Base-by-base conservation (phyloP, 1,140 invertebrate species). In the Papilio helenus region DNA sequence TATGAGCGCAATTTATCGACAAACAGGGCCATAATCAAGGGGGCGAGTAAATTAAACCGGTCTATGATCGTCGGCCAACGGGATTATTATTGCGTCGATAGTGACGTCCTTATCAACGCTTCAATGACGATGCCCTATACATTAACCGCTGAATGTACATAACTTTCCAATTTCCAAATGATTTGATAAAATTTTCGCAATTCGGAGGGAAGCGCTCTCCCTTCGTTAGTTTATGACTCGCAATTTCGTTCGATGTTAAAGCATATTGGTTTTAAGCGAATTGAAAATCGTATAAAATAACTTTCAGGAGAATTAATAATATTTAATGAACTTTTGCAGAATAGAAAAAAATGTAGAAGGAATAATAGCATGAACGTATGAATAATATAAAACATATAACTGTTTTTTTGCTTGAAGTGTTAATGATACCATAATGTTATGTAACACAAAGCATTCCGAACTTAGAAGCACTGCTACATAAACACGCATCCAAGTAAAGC, bases 31-130 rank as follows among this genome's bases (percentile, higher is more conserved):
- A 46, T 74, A 74, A 74, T 74, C 46, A 74, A 74, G 26, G 12
- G 46, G 46, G 44, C 44, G 44, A 46, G 72, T 74, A 74, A 74
- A 74, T 74, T 74, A 46, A 74, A 74, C 72, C 46, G 44, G 72
- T 74, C 72, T 74, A 74, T 74, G 46, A 74, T 46, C 68, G n/a
- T 29, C 72, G 72, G 39, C 72, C 42, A 46, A 74, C 72, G 42
- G 72, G 72, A 73, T 73, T 74, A 44, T 49, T 51, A 74, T 46
- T 73, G 42, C 26, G 61, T 4, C 9, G 26, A 68, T 74, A 74
- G 46, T 49, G 72, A 73, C n/a, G 72, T 42, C 72, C 72, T 46
- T 74, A 74, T 74, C 72, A 29, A 44, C 20, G 26, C 12, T 74
- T 74, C 72, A 74, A 74, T 51, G 23, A 74, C 39, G 72, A 34